Conservation (phyloP, 2,113 vertebrate species). For the Charina bottae region DNA sequence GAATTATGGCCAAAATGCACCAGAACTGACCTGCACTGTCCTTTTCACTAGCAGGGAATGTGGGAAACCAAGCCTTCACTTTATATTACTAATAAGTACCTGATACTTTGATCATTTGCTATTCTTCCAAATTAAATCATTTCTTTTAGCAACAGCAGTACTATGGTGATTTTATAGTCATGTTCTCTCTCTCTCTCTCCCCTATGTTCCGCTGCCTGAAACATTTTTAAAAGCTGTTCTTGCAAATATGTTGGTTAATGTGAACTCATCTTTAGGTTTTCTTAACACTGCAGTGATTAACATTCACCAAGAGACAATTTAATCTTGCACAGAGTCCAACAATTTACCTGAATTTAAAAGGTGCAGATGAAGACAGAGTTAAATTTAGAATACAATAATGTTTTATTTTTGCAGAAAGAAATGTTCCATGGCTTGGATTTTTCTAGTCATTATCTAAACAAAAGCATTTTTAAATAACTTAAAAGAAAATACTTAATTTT, state of each 20-base stretch:
- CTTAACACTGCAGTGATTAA: neutral
- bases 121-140: neutral
- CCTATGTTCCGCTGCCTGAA: neutral
- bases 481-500: neutral
- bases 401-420: neutral
- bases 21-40: neutral
- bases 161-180: neutral
- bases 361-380: neutral
- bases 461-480: constrained; percentile 21
- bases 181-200: neutral
- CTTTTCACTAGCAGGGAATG: neutral
- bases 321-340: constrained; percentile 16
- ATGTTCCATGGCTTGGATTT: neutral
- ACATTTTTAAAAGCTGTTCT: constrained; percentile 5
- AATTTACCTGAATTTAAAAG: constrained; percentile 26
- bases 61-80: neutral
- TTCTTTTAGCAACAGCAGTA: neutral
- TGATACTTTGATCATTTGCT: neutral
- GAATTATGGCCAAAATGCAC: neutral
- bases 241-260: neutral
- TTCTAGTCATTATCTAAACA: neutral
- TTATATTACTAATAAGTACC: neutral
- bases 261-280: neutral
- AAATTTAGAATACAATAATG: constrained; percentile 16
- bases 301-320: neutral